Base-by-base conservation (phyloP, 1,140 invertebrate species). In the Heterodera schachtii region DNA sequence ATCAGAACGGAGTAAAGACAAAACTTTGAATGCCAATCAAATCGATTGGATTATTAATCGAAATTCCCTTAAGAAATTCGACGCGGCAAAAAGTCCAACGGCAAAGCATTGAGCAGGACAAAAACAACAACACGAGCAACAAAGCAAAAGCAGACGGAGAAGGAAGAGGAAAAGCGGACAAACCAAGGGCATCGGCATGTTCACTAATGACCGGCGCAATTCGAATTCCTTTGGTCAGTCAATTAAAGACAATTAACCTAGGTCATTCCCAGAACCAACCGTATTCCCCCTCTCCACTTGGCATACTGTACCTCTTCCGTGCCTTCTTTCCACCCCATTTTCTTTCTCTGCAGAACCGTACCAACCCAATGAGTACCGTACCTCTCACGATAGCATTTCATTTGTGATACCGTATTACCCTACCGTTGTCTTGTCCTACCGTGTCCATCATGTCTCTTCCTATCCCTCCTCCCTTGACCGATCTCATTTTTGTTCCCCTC, bases 141-240 rank as follows among this genome's bases (percentile, higher is more conserved):
- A 78, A 57, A 44, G 43, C 43, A 31, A 31, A n/a, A 57, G 49
- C 52, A 43, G 76, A 43, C 31, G 31, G 31, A 31, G 31, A 31
- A 31, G 31, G 31, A 31, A 31, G 31, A 31, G 31, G 31, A 31
- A 31, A 31, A 16, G 21, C 31, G 43, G 31, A 64, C 41, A 78
- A 64, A 19, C 57, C 11, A 64, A 64, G 57, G 57, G 13, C 57
- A 4, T 64, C 57, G 57, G 57, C 57, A 5, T 64, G 57, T 64
- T 64, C 57, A 19, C 1, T 81, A 11, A 66, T 88, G 19, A 76
- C 89, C 52, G 75, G 85, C 11, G 89, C 85, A 13, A 83, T 90
- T 21, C 80, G 88, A 80, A 81, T 88, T 70, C 85, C 87, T 49
- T 75, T 86, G 81, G 86, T 86, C 46, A 77, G 73, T 85, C 57